A percentile compares a stretch with the other conserved stretches of the same genome.
Evolutionary conservation across 2,797 vertebrate genomes (phyloP).

Genomic region (Linurgus olivaceus): DNA sequence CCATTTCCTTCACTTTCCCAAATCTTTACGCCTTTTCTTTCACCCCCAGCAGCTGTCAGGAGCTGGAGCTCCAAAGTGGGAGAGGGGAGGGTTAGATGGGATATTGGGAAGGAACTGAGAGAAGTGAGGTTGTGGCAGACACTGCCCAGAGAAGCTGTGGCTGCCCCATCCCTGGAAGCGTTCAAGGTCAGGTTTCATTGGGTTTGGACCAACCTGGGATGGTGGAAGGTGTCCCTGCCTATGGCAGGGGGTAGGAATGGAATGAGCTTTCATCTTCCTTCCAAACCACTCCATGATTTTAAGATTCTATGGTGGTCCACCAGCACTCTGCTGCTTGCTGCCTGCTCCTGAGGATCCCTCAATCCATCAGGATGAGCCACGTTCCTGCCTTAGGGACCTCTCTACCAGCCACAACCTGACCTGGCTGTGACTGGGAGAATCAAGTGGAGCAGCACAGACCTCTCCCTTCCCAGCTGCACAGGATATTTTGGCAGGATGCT

Average conservation of each 20-base stretch:
- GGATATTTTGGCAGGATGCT: not conserved
- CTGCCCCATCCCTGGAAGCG: not conserved
- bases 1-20: not conserved
- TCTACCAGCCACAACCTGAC: not conserved
- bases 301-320: accelerated
- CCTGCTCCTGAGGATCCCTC: not conserved
- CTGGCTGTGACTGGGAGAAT: not conserved
- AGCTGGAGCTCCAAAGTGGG: not conserved
- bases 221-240: not conserved
- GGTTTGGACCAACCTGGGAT: not conserved
- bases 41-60: not conserved
- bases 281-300: not conserved
- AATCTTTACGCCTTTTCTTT: not conserved
- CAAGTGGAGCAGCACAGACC: not conserved
- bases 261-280: not conserved
- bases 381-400: not conserved
- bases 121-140: not conserved
- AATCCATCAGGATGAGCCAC: not conserved
- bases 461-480: not conserved
- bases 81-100: not conserved
- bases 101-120: not conserved
- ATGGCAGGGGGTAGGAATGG: not conserved
- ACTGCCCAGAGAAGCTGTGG: not conserved
- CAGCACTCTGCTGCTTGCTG: not conserved
- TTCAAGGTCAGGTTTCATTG: not conserved